A percentile compares a stretch with the other conserved stretches of the same genome.
Evolutionary conservation across 92 coral and sea anemone species (phyloP).

Genomic region (Pocillopora grandis): DNA sequence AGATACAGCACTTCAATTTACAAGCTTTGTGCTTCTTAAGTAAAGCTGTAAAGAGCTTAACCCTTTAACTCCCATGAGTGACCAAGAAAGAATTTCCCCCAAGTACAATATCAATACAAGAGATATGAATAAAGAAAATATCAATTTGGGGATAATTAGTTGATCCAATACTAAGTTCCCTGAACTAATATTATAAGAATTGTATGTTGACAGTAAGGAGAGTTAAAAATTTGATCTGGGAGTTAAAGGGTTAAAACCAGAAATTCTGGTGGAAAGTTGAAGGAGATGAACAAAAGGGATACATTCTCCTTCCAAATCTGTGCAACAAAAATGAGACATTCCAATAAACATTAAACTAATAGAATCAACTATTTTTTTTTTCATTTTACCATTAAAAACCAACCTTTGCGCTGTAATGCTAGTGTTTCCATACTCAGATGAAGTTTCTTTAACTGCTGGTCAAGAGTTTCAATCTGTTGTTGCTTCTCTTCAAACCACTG

Average conservation of each 20-base stretch:
- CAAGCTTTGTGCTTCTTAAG: not conserved
- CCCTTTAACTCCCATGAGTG: no score
- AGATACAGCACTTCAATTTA: no score
- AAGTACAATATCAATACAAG: no score
- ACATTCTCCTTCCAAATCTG: not conserved
- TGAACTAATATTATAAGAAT: no score
- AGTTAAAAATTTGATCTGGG: no score
- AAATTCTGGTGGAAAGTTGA: no score
- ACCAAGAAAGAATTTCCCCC: no score
- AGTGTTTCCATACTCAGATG: constrained; percentile 90
- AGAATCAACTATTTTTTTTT: not conserved
- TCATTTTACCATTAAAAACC: not conserved
- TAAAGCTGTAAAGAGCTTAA: not conserved
- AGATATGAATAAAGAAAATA: no score
- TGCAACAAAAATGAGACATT: not conserved
- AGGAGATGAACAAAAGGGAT: not conserved
- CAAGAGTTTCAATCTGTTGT: constrained; percentile 89
- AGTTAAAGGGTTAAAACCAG: no score
- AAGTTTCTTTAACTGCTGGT: constrained; percentile 92
- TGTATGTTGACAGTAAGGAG: no score
- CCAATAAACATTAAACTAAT: not conserved
- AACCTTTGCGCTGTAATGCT: constrained; percentile 88
- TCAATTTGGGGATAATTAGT: no score
- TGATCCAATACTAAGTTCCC: no score
- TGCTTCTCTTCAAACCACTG: constrained; percentile 99